Conservation (phyloP, 2,797 vertebrate genomes). For the Monodelphis domestica region DNA sequence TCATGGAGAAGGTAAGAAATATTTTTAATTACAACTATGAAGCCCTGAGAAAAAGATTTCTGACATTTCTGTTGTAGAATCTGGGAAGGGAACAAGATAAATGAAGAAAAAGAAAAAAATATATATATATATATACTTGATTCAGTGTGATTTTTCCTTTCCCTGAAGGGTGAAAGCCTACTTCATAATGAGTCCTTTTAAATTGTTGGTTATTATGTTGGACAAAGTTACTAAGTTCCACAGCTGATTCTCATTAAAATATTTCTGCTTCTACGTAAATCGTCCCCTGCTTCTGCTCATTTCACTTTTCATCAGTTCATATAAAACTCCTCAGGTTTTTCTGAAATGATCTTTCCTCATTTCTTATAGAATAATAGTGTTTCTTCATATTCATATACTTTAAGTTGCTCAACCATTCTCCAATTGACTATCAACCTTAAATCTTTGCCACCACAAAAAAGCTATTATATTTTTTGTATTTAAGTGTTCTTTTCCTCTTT, state of each 20-base stretch:
- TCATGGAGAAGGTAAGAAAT: neutral
- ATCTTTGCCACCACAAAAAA: neutral
- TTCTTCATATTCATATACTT: neutral
- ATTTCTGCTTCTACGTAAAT: neutral
- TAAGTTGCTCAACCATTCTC: neutral
- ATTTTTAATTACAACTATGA: neutral
- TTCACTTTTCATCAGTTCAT: neutral
- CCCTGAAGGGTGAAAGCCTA: neutral
- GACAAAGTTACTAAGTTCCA: neutral
- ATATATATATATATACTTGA: too few relatives aligned
- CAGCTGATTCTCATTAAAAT: neutral
- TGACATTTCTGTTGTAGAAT: neutral
- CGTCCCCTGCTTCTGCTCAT: neutral
- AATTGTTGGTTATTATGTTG: neutral
- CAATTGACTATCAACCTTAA: neutral
- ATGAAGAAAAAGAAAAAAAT: neutral
- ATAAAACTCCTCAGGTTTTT: neutral
- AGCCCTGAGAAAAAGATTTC: neutral
- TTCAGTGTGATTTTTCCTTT: too few relatives aligned
- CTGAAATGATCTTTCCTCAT: neutral
- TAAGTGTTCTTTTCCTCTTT: neutral
- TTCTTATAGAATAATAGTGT: neutral
- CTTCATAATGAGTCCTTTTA: neutral
- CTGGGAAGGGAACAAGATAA: neutral
- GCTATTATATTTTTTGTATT: neutral